These are phyloP conservation scores for Cydia amplana DNA, from an alignment of 1,140 invertebrate genomes.

Conservation along the genomic window DNA sequence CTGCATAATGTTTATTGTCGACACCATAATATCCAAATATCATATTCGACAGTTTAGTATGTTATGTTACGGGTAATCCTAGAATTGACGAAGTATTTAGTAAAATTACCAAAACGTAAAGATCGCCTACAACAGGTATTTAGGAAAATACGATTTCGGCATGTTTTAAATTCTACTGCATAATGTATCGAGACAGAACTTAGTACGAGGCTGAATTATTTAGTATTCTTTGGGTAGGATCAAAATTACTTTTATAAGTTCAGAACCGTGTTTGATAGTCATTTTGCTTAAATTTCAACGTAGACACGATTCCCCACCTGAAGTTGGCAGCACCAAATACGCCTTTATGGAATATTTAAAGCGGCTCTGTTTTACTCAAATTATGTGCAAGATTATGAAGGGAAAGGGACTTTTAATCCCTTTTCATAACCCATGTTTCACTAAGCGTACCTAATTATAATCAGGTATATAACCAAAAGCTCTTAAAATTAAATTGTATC, in stretches of 20 bases:
- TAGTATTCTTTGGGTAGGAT: no score
- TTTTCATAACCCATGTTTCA: background rate
- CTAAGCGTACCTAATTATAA: background rate
- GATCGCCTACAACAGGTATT: no score
- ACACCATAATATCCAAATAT: no score
- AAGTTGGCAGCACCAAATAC: background rate
- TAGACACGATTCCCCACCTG: background rate
- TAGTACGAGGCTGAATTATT: no score
- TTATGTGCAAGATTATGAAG: background rate
- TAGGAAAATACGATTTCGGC: no score
- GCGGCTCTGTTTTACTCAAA: background rate
- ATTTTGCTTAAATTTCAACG: background rate
- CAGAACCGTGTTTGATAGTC: background rate
- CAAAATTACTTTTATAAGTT: background rate
- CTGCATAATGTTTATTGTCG: no score
- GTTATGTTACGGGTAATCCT: no score
- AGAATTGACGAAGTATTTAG: no score
- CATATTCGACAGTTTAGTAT: no score
- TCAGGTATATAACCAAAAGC: background rate
- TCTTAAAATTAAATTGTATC: background rate
- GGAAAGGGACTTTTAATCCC: background rate
- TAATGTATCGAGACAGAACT: no score
- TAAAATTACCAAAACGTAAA: no score
- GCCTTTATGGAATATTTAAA: background rate
- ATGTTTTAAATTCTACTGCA: no score